Conservation (phyloP, 2,113 vertebrate species). For the Naja naja region DNA sequence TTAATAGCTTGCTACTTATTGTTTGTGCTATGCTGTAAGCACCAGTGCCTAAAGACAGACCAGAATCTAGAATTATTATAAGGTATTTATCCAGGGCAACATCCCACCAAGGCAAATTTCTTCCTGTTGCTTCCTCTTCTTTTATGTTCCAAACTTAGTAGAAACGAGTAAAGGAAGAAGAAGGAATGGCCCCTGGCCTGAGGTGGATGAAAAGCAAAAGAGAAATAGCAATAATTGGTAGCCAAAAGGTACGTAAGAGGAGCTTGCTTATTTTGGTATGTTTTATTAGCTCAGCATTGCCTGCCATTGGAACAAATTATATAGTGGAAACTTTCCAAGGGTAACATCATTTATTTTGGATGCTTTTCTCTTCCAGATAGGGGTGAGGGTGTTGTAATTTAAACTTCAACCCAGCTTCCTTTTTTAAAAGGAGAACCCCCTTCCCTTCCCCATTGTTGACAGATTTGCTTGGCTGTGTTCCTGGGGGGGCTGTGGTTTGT, state of each 20-base stretch:
- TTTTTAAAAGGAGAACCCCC: slow-evolving; percentile 31
- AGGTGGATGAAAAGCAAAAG: not conserved
- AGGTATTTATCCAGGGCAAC: not conserved
- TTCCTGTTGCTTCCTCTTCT: not conserved
- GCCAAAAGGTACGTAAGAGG: not conserved
- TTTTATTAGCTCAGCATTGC: not conserved
- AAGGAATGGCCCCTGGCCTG: not conserved
- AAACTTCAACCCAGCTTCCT: slow-evolving; percentile 10
- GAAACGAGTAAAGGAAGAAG: not conserved
- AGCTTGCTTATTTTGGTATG: not conserved
- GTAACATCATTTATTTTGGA: slow-evolving; percentile 3
- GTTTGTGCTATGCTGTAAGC: not conserved
- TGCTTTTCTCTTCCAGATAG: slow-evolving; percentile 37
- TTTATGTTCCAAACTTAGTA: not conserved
- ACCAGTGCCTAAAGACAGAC: not conserved
- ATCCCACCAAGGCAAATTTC: not conserved
- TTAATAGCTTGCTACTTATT: not conserved
- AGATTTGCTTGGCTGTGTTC: slow-evolving; percentile 17
- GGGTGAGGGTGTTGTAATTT: slow-evolving; percentile 27
- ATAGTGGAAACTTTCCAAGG: slow-evolving; percentile 50
- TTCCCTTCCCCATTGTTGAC: slow-evolving; percentile 1
- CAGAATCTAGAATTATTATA: not conserved
- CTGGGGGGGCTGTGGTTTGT: not conserved
- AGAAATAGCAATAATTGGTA: not conserved
- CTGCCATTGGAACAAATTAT: not conserved